Base-by-base conservation (phyloP, 2,888 invertebrate species). In the Trypoxylon attenuatum region DNA sequence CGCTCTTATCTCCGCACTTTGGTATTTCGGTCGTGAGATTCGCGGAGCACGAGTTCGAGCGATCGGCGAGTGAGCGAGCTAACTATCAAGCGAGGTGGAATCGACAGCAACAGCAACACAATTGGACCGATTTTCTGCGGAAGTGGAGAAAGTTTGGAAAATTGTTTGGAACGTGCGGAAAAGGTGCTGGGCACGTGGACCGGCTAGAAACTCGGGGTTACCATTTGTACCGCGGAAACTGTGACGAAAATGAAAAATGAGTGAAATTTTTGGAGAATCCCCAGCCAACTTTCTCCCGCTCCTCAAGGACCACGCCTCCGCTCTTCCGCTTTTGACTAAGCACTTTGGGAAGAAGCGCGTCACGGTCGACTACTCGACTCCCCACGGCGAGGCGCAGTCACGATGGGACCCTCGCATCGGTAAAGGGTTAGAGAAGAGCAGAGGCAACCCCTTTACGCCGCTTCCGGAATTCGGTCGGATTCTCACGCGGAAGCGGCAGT, bases 161-260 rank as follows among this genome's bases (percentile, higher is more conserved):
- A 41, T 53, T 39, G 15, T 16, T 5, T 19, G 4, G n/a, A 4
- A 10, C 10, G 19, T 6, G 25, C 1, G 2, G 46, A 39, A 5
- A 23, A 60, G 51, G 23, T 38, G 39, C 49, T 5, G 0, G 10
- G 33, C 25, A 4, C 46, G 42, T 19, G 52, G 67, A n/a, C n/a
- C n/a, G n/a, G n/a, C n/a, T n/a, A n/a, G 53, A 45, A 5, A 5
- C 21, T 21, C 5, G n/a, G 2, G 21, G 13, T n/a, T 16, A 19
- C 13, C 15, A 46, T 59, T 39, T 16, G 53, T 25, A 15, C 29
- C 1, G 15, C 8, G 33, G 49, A 18, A 23, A 68, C 72, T 78
- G 79, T 79, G 78, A 79, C 80, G 50, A 78, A 81, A 78, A 76
- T 80, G 82, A 81, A 82, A 82, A 81, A 81, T 77, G 76, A 72